These are phyloP conservation scores for Steinernema scapterisci DNA, from an alignment of 2,888 invertebrate species.

Conservation along the genomic window DNA sequence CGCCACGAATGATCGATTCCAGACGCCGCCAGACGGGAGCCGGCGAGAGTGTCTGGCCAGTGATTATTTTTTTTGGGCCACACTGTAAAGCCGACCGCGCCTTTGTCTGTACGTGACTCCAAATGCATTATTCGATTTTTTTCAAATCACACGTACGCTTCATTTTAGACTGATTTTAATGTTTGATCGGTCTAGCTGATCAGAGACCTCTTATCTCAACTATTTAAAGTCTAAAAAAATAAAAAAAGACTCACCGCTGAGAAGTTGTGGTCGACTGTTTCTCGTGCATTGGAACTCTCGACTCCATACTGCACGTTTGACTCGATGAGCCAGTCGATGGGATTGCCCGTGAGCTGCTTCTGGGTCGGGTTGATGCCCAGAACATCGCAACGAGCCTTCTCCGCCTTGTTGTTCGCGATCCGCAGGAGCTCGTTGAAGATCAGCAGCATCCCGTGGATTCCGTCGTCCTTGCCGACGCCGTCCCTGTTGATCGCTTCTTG, in stretches of 20 bases:
- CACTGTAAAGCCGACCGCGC: too few relatives aligned
- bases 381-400: constrained; percentile 50
- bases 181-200: too few relatives aligned
- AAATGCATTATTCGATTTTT: too few relatives aligned
- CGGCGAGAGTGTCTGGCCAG: too few relatives aligned
- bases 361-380: constrained; percentile 24
- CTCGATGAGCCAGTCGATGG: constrained; percentile 54
- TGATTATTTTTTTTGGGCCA: background rate
- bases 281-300: constrained; percentile 85
- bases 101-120: too few relatives aligned
- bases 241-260: constrained; percentile 71
- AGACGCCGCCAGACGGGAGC: too few relatives aligned
- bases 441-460: constrained; percentile 42
- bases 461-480: constrained; percentile 39
- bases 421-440: constrained; percentile 85
- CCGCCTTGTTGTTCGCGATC: constrained; percentile 58
- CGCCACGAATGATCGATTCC: too few relatives aligned
- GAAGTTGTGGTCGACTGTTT: constrained; percentile 79
- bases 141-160: too few relatives aligned
- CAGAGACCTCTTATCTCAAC: background rate
- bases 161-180: too few relatives aligned
- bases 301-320: constrained; percentile 72
- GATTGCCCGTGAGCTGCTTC: constrained; percentile 40
- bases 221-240: constrained; percentile 71
- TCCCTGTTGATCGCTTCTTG: background rate